Evolutionary conservation across 2,888 invertebrate species (phyloP).

Genomic region (Andrena hattorfiana): DNA sequence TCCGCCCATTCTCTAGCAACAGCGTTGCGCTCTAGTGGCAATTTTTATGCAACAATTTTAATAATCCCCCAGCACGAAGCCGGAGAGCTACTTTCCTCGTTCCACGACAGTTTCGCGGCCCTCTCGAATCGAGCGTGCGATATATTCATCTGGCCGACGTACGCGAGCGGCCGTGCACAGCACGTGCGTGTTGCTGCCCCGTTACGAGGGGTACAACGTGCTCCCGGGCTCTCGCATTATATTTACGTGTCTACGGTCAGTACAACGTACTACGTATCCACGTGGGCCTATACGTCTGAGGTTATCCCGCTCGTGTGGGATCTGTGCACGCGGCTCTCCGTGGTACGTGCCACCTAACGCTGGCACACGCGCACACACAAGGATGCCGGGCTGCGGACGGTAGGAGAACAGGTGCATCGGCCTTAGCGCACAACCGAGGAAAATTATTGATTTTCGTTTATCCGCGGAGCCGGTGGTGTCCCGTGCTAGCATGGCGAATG

Average conservation of each 20-base stretch:
- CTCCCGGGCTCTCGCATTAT: constrained; percentile 40
- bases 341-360: not conserved
- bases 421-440: constrained; percentile 72
- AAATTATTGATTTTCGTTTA: constrained; percentile 82
- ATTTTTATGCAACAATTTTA: constrained; percentile 11
- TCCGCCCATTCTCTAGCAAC: too few species aligned
- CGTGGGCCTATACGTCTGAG: constrained; percentile 23
- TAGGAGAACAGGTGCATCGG: constrained; percentile 77
- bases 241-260: constrained; percentile 44
- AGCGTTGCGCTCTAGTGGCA: too few species aligned
- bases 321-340: not conserved
- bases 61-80: not conserved
- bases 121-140: constrained; percentile 11
- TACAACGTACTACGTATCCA: constrained; percentile 30
- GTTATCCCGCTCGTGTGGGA: constrained; percentile 16
- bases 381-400: constrained; percentile 19
- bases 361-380: not conserved
- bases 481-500: constrained; percentile 42
- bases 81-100: not conserved
- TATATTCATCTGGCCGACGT: not conserved
- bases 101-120: not conserved
- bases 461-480: constrained; percentile 45
- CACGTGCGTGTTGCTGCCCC: constrained; percentile 46
- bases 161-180: not conserved
- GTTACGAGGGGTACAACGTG: constrained; percentile 45